These are phyloP conservation scores for Epinephelus cyanopodus DNA, from an alignment of 2,113 vertebrate genomes.

Conservation along the genomic window DNA sequence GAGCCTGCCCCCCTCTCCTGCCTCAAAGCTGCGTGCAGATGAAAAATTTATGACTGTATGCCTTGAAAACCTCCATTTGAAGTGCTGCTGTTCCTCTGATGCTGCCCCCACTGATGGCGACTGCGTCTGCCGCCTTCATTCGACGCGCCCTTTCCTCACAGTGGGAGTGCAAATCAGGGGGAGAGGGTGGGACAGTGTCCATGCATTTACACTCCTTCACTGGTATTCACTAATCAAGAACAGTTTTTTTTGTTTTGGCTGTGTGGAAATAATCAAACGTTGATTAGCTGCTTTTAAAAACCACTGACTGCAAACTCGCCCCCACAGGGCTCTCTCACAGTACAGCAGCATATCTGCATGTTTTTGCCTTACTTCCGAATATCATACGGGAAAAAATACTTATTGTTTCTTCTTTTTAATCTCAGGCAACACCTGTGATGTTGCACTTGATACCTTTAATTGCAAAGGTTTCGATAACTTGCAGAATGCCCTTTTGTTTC, in stretches of 20 bases:
- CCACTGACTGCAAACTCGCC: conserved; percentile 23
- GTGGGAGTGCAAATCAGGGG: conserved; percentile 67
- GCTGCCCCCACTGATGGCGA: conserved; percentile 79
- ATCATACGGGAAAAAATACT: conserved; percentile 28
- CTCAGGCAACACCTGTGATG: background rate
- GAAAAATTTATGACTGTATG: conserved; percentile 87
- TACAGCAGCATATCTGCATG: conserved; percentile 1
- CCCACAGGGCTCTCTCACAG: background rate
- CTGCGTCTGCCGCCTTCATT: conserved; percentile 71
- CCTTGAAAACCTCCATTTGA: conserved; percentile 85
- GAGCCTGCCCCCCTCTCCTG: conserved; percentile 71
- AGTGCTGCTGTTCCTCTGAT: conserved; percentile 81
- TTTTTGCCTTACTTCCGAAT: conserved; percentile 3
- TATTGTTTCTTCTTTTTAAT: too few relatives aligned
- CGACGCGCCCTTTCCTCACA: conserved; percentile 64
- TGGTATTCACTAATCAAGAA: conserved; percentile 65
- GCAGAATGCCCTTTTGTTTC: background rate
- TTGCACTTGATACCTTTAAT: background rate
- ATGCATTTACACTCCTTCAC: conserved; percentile 46
- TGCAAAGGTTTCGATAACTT: background rate
- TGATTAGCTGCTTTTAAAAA: conserved; percentile 63
- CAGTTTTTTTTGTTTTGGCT: conserved; percentile 40
- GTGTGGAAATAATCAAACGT: conserved; percentile 55
- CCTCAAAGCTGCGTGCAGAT: conserved; percentile 84
- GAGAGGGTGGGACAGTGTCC: conserved; percentile 43